Evolutionary conservation across 2,113 vertebrate species (phyloP), one percentile per base, ranked within the genome.

Genomic region (Ctenomys sociabilis): DNA sequence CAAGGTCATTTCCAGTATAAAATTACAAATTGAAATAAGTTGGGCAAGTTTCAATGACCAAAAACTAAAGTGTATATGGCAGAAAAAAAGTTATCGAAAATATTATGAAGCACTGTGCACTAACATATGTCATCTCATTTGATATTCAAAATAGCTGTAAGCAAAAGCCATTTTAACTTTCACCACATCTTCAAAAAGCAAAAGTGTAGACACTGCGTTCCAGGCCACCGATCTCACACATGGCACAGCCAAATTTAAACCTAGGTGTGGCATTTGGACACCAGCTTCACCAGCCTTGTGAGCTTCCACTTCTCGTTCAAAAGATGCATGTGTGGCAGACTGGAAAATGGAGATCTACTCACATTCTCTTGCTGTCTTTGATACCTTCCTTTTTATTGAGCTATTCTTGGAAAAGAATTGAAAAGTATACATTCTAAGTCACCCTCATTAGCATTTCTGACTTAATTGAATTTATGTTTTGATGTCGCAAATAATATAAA

Each of bases 381-480:
- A n/a, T 57, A 52, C 40, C 19, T 5, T 77, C 52, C 28, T 82
- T 30, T 54, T 64, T 63, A 17, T 82, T 64, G 94, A 75, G 35
- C 16, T 78, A 1, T 81, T 64, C 12, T 90, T 91, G 43, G 24
- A 61, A 54, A 94, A 75, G 13, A 87, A 94, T 87, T 3, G 17
- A 54, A 43, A 26, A 30, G 2, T 28, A 32, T 77, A 32, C 64
- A 90, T 77, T 64, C 28, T 40, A 35, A 72, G n/a, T 0, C 45
- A 61, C 22, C 1, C 19, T 94, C 52, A 89, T 91, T 86, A 59
- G 37, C 93, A 54, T n/a, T 77, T 52, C n/a, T 85, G 66, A 88
- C 59, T 95, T 87, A 94, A 95, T 90, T 92, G 73, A 82, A 59
- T 45, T 57, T 54, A 43, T 54, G 68, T 21, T 86, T 84, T 80